Conservation (phyloP, 2,113 vertebrate genomes). For the Eptesicus fuscus region DNA sequence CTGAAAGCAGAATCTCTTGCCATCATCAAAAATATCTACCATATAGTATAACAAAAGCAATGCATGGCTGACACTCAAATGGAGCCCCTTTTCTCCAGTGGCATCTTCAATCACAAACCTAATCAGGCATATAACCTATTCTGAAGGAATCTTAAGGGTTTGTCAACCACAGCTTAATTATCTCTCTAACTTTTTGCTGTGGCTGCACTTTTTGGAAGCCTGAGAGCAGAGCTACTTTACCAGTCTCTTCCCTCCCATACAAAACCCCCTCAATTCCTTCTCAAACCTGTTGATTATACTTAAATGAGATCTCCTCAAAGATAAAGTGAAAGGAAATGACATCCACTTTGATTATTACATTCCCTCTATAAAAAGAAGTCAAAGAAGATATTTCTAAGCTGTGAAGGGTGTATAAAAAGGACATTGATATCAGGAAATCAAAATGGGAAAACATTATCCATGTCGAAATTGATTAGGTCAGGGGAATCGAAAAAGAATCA, state of each 20-base stretch:
- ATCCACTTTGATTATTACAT: background rate
- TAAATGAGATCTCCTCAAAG: background rate
- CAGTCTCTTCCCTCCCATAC: background rate
- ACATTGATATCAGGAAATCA: background rate
- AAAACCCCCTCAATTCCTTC: background rate
- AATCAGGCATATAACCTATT: conserved; percentile 59
- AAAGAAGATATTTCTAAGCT: background rate
- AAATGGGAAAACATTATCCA: background rate
- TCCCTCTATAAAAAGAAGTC: background rate
- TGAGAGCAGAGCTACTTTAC: background rate
- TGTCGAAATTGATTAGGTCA: background rate
- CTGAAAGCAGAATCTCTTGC: conserved; percentile 30
- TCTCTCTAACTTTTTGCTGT: background rate
- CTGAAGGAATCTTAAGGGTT: conserved; percentile 33
- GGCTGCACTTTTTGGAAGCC: conserved; percentile 9
- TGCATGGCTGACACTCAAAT: conserved; percentile 16
- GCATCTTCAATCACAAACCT: conserved; percentile 58
- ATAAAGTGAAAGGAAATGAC: background rate
- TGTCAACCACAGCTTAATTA: conserved; percentile 26
- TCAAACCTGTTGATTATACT: background rate
- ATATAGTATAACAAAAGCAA: conserved; percentile 48
- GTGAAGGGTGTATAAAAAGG: background rate
- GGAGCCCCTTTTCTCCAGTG: background rate
- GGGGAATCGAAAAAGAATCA: background rate
- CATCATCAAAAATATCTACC: conserved; percentile 30